Conservation (phyloP, 2,797 vertebrate genomes). For the Rhinichthys osculus region DNA sequence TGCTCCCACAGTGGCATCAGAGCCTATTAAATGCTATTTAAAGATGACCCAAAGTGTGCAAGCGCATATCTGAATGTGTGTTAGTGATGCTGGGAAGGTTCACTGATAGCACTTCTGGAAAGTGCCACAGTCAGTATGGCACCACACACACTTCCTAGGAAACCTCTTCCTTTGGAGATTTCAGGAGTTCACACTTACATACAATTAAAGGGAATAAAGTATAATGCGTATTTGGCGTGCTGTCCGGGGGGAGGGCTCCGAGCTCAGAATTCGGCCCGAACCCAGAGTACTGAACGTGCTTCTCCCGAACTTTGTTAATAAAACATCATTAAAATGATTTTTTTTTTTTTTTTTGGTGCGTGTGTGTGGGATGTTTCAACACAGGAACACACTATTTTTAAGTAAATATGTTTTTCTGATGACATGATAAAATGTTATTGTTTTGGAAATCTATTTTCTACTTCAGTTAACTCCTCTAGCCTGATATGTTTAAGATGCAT, state of each 20-base stretch:
- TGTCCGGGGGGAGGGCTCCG: no score
- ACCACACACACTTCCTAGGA: conserved; percentile 13
- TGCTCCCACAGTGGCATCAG: conserved; percentile 44
- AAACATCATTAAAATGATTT: no score
- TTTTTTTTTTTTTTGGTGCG: not conserved
- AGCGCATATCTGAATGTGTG: conserved; percentile 7
- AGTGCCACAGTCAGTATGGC: conserved; percentile 16
- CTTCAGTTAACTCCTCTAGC: no score
- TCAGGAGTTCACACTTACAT: no score
- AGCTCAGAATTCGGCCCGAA: no score
- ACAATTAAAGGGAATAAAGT: no score
- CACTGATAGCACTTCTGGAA: conserved; percentile 13
- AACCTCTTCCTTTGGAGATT: conserved; percentile 20
- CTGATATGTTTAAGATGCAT: no score
- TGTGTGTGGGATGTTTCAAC: not conserved
- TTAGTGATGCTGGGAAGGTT: conserved; percentile 21
- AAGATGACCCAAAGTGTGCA: conserved; percentile 45
- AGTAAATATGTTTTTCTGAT: conserved; percentile 7
- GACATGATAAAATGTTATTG: not conserved
- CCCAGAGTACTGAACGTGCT: no score
- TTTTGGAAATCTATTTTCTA: not conserved
- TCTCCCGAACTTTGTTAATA: no score
- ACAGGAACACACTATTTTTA: not conserved
- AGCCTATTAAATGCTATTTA: conserved; percentile 52
- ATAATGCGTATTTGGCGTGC: no score